A percentile compares a stretch with the other conserved stretches of the same genome.
These are phyloP conservation scores for Nemapogon koenigi DNA, from an alignment of 2,888 invertebrate genomes.

Conservation along the genomic window DNA sequence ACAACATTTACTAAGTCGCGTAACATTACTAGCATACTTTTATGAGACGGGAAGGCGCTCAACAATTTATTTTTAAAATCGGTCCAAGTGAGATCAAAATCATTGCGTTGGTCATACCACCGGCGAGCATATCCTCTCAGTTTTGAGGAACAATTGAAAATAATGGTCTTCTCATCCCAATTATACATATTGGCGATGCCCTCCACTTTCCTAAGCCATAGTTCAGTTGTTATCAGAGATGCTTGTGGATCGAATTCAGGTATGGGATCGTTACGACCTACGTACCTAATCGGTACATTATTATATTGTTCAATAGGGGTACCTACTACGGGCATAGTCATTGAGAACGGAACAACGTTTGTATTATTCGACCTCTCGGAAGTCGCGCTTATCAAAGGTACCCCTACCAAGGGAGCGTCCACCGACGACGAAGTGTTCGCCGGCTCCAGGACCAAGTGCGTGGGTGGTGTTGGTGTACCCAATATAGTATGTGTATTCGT, in stretches of 20 bases:
- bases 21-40: background rate
- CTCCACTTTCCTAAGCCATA: background rate
- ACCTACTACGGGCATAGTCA: too few species aligned
- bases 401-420: too few species aligned
- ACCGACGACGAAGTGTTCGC: too few species aligned
- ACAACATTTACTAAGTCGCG: background rate
- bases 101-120: background rate
- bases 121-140: background rate
- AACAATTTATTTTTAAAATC: background rate
- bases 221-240: background rate
- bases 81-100: background rate
- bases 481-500: too few species aligned
- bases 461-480: too few species aligned
- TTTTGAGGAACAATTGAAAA: background rate
- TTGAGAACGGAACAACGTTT: too few species aligned
- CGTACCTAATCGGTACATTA: too few species aligned
- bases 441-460: too few species aligned
- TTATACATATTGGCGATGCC: background rate
- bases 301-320: too few species aligned
- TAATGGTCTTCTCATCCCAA: background rate
- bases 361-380: too few species aligned
- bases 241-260: conserved; percentile 1
- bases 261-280: background rate
- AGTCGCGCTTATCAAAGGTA: too few species aligned
- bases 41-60: background rate